phyloP scores from a whole-genome alignment of 2,113 vertebrate genomes.

The Scytalopus superciliaris region DNA sequence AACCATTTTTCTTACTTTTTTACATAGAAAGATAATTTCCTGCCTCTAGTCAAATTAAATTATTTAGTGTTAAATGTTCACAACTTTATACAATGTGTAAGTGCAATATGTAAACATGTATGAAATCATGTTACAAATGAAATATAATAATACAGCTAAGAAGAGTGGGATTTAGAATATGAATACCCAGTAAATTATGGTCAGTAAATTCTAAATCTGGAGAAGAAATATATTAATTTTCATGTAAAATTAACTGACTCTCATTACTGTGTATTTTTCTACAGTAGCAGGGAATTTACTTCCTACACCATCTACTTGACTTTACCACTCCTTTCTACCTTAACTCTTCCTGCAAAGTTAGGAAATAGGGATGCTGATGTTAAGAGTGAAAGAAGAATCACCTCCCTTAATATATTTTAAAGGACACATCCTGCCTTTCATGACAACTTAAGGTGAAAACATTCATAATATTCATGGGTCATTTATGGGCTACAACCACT shows the following conservation, averaged over 20 bases:
- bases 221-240: conserved; percentile 43
- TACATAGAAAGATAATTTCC: conserved; percentile 11
- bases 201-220: conserved; percentile 44
- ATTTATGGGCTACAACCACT: conserved; percentile 34
- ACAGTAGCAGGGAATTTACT: conserved; percentile 20
- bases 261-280: conserved; percentile 37
- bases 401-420: neutral
- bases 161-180: conserved; percentile 54
- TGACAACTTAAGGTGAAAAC: conserved; percentile 11
- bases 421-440: neutral
- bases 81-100: conserved; percentile 65
- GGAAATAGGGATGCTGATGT: neutral
- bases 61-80: conserved; percentile 64
- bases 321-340: conserved; percentile 5
- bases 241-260: neutral
- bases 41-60: conserved; percentile 65
- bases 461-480: neutral
- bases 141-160: conserved; percentile 37
- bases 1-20: conserved; percentile 57
- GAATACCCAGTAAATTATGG: conserved; percentile 53
- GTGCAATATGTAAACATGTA: conserved; percentile 74
- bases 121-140: conserved; percentile 66
- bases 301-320: neutral
- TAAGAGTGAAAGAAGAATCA: neutral
- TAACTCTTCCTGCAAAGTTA: conserved; percentile 7